phyloP scores from a whole-genome alignment of 2,113 vertebrate species.

The Chaetodon trifascialis region DNA sequence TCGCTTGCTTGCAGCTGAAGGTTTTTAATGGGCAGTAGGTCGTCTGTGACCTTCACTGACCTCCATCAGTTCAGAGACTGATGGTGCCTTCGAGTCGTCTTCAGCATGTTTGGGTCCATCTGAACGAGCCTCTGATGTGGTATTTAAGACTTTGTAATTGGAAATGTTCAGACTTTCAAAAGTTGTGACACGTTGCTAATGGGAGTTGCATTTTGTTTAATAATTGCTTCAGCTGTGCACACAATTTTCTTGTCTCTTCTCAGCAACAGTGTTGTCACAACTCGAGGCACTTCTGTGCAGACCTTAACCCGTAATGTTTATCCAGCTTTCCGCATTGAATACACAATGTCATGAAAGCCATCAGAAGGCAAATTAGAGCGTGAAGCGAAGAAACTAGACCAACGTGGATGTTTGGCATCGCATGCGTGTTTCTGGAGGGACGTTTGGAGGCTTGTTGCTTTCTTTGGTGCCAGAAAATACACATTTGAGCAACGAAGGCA shows the following conservation, averaged over 20 bases:
- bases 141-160: background rate
- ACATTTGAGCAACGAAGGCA: background rate
- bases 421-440: background rate
- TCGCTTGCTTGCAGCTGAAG: background rate
- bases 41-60: background rate
- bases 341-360: background rate
- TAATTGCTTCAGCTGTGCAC: no score
- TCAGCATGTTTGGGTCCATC: background rate
- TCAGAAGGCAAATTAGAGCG: background rate
- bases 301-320: no score
- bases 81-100: background rate
- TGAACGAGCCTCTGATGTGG: background rate
- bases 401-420: background rate
- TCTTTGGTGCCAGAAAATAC: background rate
- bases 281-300: background rate
- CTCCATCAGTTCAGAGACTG: background rate
- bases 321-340: background rate
- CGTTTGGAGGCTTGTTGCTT: background rate
- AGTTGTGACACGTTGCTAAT: no score
- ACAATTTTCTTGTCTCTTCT: background rate
- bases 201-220: no score
- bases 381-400: background rate
- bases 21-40: background rate
- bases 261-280: background rate
- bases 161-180: no score